Evolutionary conservation across 2,797 vertebrate genomes (phyloP).

Genomic region (Vireo griseus): DNA sequence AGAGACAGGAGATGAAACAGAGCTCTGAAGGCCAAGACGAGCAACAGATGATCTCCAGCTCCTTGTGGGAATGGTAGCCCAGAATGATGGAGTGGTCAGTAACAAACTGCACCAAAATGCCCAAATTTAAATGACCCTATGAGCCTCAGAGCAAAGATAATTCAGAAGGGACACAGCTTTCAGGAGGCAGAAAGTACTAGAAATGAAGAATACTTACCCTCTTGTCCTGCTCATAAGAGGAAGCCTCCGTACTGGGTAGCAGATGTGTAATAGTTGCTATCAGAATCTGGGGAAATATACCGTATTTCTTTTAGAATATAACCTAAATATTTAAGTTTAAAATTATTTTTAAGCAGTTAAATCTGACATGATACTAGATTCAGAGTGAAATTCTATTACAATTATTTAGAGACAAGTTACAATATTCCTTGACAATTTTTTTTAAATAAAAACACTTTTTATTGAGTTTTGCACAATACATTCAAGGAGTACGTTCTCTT

Average conservation of each 20-base stretch:
- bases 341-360: not conserved
- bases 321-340: not conserved
- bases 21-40: not conserved
- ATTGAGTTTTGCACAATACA: not conserved
- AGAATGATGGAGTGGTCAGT: not conserved
- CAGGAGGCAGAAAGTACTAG: not conserved
- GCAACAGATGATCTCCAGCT: not conserved
- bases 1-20: not conserved
- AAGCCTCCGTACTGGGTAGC: constrained; percentile 89
- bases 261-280: constrained; percentile 94
- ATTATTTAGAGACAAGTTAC: not conserved
- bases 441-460: not conserved
- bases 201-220: constrained; percentile 78
- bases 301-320: constrained; percentile 21
- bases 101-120: not conserved
- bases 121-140: not conserved
- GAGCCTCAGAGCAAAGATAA: not conserved
- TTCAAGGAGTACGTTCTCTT: not conserved
- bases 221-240: constrained; percentile 94
- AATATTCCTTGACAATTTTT: not conserved
- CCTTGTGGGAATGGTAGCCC: not conserved
- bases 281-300: constrained; percentile 81
- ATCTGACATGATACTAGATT: not conserved
- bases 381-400: not conserved
- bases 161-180: not conserved